Evolutionary conservation across 2,888 invertebrate genomes (phyloP), one percentile per base, ranked within the genome.

Genomic region (Tenthredo notha): DNA sequence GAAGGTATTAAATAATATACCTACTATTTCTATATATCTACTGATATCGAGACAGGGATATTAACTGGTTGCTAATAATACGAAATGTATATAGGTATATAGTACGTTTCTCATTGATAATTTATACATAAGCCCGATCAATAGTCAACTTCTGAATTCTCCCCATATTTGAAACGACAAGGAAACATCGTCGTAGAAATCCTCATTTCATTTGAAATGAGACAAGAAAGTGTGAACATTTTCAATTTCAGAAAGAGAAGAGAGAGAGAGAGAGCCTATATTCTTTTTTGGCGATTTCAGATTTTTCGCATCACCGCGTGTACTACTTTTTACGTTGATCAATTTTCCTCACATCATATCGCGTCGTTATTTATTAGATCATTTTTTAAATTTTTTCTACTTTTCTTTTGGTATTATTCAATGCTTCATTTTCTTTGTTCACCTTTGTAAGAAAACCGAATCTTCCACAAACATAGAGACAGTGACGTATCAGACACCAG

Each of bases 401-500:
- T 29, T 43, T 12, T n/a, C 9, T 21, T 37, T 43, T 9, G 7
- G 7, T 7, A 9, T 72, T 37, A 43, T 40, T 37, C 70, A 33
- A 72, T 72, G 21, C 40, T 43, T 72, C 6, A 72, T 72, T 43
- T 43, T 40, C 72, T 43, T 43, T 21, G 40, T 74, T 74, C 72
- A 43, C 43, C 43, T 67, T 43, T 9, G 40, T 37, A 37, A 1
- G n/a, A 40, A 43, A n/a, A 43, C 43, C 43, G n/a, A 7, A 33
- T 67, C 67, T 67, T 1, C 67, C 67, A 33, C 67, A 67, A 25
- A 74, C 21, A 43, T 10, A 40, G 15, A 74, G 40, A 74, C 72
- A 74, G 72, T 74, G 72, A 74, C 72, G 72, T 43, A 74, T 74
- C 72, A 74, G 72, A 40, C 72, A 74, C 43, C 10, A 43, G 12